Base-by-base conservation (phyloP, 2,797 vertebrate species). In the Astyanax mexicanus region DNA sequence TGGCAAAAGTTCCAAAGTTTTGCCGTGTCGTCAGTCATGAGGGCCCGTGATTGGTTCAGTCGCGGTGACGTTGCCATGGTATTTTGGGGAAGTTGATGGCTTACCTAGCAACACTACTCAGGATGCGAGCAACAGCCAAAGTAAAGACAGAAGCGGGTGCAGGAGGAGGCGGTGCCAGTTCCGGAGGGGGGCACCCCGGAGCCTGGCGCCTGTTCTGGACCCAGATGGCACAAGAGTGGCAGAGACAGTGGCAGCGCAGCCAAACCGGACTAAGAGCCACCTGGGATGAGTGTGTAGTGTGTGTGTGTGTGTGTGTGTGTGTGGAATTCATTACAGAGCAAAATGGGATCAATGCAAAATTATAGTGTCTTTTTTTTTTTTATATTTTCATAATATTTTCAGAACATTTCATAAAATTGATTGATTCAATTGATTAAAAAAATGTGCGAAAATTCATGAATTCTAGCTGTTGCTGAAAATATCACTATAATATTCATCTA, bases 41-140 rank as follows among this genome's bases (percentile, higher is more conserved):
- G n/a, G 23, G 23, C 58, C 47, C 4, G 13, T 47, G 32, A 81
- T 75, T 78, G 80, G 75, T 8, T 42, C 12, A 21, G 4, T 2
- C 25, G 21, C 27, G 38, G 2, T 81, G 80, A 78, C 55, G 71
- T 78, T 67, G 67, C 55, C 40, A 51, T 75, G 80, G 70, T 35
- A 52, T 74, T 72, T 71, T 51, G 64, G 32, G 44, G 69, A 51
- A 32, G 32, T 65, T 40, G 45, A 67, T 7, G 67, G 61, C 42
- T 67, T 75, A 62, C 78, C 75, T 80, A 77, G 81, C 75, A 83
- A 83, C 75, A 74, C 69, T 51, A 71, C 70, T 75, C 61, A 32
- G 71, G 71, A 82, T 49, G 61, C 47, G 10, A 44, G 60, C 23
- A 67, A 55, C 55, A 40, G 64, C 58, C 35, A 68, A 64, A 80